A percentile compares a stretch with the other conserved stretches of the same genome.
These are phyloP conservation scores for Ernsta delagoae DNA, from an alignment of 2,888 invertebrate species.

Conservation along the genomic window DNA sequence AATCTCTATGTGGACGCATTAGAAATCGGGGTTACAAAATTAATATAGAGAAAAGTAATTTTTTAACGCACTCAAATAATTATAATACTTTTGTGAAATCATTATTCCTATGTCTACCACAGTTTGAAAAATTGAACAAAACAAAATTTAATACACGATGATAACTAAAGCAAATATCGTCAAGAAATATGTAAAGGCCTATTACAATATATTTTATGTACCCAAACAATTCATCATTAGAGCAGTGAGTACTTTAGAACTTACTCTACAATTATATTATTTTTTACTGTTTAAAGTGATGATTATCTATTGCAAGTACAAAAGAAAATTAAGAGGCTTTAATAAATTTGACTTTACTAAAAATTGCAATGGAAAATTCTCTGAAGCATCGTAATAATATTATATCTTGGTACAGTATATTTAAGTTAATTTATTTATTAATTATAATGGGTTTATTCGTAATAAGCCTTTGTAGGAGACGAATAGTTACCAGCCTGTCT, in stretches of 20 bases:
- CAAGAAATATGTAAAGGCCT: conserved; percentile 19
- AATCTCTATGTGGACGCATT: neutral
- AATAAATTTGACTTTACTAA: too few species aligned
- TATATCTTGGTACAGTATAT: too few species aligned
- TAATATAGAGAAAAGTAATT: neutral
- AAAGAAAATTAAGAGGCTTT: too few species aligned
- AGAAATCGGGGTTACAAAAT: conserved; percentile 9
- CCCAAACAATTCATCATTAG: neutral
- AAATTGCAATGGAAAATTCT: too few species aligned
- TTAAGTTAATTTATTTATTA: too few species aligned
- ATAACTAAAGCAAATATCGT: conserved; percentile 16
- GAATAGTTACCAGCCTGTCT: conserved; percentile 2
- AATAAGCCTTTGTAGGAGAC: conserved; percentile 19
- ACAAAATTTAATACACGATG: conserved; percentile 1
- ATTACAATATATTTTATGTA: conserved; percentile 8
- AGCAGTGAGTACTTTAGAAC: neutral
- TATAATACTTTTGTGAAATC: neutral
- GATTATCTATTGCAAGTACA: too few species aligned
- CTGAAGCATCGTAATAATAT: too few species aligned
- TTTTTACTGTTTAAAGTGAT: too few species aligned
- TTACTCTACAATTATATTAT: too few species aligned
- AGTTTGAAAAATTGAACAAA: neutral
- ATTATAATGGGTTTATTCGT: neutral
- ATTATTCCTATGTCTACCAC: conserved; percentile 5
- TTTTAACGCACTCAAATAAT: neutral